Percentiles rank a stretch among this genome's conserved stretches.
phyloP scores from a whole-genome alignment of 1,140 invertebrate species.

The Campoletis sonorensis region DNA sequence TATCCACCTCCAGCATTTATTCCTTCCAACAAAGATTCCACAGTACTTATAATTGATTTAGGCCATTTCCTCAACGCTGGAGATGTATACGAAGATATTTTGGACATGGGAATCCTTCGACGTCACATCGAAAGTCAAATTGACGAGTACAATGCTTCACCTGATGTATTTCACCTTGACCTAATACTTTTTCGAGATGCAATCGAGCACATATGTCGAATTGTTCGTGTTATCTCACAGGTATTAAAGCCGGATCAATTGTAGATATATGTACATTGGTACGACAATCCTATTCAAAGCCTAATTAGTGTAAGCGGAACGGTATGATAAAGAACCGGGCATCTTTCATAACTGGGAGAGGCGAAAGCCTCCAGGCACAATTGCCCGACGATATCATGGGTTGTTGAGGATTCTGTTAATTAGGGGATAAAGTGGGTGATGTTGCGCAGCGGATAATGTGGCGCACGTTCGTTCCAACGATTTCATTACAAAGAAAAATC shows the following conservation, averaged over 20 bases:
- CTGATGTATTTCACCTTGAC: slow-evolving; percentile 86
- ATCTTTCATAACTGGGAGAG: too few species aligned
- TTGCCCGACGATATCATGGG: neutral
- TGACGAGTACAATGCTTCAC: slow-evolving; percentile 87
- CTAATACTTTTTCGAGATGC: slow-evolving; percentile 90
- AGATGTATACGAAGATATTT: slow-evolving; percentile 86
- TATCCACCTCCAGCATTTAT: too few species aligned
- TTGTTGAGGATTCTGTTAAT: too few species aligned
- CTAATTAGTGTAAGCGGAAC: too few species aligned
- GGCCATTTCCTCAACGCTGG: slow-evolving; percentile 85
- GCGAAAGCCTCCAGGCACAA: too few species aligned
- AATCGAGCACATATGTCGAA: slow-evolving; percentile 88
- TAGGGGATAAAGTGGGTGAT: too few species aligned
- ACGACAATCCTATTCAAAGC: too few species aligned
- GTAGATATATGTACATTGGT: too few species aligned
- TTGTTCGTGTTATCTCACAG: slow-evolving; percentile 89
- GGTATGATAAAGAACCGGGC: too few species aligned
- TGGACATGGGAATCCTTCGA: slow-evolving; percentile 79
- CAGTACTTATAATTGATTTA: slow-evolving; percentile 55
- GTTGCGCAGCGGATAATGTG: too few species aligned
- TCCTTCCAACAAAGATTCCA: too few species aligned
- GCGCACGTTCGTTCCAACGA: neutral
- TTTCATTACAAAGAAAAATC: neutral
- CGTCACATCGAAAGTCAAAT: slow-evolving; percentile 82
- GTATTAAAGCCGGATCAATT: slow-evolving; percentile 47